Base-by-base conservation (phyloP, 2,888 invertebrate species). In the Notocelia uddmanniana region DNA sequence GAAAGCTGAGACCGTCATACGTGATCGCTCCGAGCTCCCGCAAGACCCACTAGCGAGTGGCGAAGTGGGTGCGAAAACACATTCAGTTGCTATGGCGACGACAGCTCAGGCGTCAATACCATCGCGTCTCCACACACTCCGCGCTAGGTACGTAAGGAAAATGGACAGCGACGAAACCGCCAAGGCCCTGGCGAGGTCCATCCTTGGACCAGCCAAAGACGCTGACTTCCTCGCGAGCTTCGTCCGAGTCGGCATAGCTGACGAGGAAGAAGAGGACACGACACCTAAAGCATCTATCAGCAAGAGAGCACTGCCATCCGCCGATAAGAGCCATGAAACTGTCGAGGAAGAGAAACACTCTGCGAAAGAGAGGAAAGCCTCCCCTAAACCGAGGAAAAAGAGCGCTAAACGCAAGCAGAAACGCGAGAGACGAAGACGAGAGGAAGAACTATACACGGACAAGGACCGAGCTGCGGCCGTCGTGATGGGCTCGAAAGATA, bases 401-500 rank as follows among this genome's bases (percentile, higher is more conserved):
- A 87, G 83, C 66, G 89, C 83, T 52, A 81, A 87, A 34, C 80
- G 85, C 5, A 92, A 90, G 70, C 88, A 84, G 62, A 92, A 91
- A 74, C 87, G 92, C 1, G 92, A 93, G 67, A 85, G 88, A 72
- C 81, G 92, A 50, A 80, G 86, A 48, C 83, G 91, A 6, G 90
- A 94, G 74, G 97, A 97, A 78, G 98, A 98, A 82, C 89, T 97
- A 23, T 98, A 98, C 82, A 98, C 98, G 21, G 98, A 98, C 85
- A 98, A 98, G 83, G 98, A 98, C 85, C 94, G 98, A 8, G 98
- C 98, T 0, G 98, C 98, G 0, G 98, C 98, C 0, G 98, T 98
- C 18, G 97, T 97, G 81, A 95, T 97, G 95, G 97, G 97, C 0
- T 96, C 96, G n/a, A 96, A 95, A 75, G 98, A 98, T 83, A 98